These are phyloP conservation scores for Calliphora vomitoria DNA, from an alignment of 2,888 invertebrate genomes.

Conservation along the genomic window DNA sequence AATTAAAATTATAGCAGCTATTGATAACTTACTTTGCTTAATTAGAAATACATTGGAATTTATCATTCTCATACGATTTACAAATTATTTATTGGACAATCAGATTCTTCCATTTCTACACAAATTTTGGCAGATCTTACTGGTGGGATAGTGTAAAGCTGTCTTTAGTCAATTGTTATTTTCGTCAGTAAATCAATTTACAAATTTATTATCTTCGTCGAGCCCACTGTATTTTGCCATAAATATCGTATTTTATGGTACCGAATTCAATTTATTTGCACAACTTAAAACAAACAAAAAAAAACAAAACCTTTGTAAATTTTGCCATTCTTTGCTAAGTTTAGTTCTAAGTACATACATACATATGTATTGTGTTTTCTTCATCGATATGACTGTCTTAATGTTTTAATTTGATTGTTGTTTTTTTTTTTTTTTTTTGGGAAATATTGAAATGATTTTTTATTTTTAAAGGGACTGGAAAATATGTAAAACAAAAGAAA, in stretches of 20 bases:
- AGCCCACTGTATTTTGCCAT: conserved; percentile 49
- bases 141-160: no score
- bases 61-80: no score
- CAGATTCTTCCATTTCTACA: no score
- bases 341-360: background rate
- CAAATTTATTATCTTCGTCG: background rate
- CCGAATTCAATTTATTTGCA: conserved; percentile 23
- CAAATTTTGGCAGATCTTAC: no score
- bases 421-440: background rate
- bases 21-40: no score
- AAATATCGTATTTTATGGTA: background rate
- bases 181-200: background rate
- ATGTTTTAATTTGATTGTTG: background rate
- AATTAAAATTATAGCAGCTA: no score
- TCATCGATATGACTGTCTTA: background rate
- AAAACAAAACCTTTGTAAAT: background rate
- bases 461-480: no score
- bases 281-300: background rate
- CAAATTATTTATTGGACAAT: no score
- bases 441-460: background rate
- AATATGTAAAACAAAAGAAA: background rate
- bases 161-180: no score
- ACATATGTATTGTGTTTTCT: background rate
- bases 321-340: background rate
- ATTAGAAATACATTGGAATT: no score